Conservation (phyloP, 2,888 invertebrate genomes). For the Aporophyla lueneburgensis region DNA sequence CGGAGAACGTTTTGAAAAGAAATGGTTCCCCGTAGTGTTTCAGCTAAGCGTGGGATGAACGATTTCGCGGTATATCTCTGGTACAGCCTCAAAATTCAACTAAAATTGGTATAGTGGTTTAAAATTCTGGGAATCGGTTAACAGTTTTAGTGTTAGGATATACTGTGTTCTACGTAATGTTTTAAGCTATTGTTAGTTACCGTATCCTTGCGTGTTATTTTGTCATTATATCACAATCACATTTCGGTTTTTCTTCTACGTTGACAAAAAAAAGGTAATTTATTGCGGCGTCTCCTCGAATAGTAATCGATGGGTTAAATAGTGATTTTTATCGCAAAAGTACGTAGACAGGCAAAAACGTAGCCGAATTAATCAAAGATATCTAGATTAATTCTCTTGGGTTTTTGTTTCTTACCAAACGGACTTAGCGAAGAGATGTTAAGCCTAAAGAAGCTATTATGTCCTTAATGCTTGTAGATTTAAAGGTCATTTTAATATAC, state of each 20-base stretch:
- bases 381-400: slow-evolving; percentile 42
- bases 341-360: slow-evolving; percentile 47
- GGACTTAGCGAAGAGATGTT: not conserved
- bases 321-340: slow-evolving; percentile 43
- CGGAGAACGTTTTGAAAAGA: slow-evolving; percentile 63
- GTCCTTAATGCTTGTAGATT: not conserved
- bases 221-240: slow-evolving; percentile 42
- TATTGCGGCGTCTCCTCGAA: slow-evolving; percentile 43
- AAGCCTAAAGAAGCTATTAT: not conserved
- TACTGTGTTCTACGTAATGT: slow-evolving; percentile 6
- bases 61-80: slow-evolving; percentile 54
- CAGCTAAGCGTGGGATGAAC: slow-evolving; percentile 47
- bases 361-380: slow-evolving; percentile 48
- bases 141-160: not conserved
- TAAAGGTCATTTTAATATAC: not conserved
- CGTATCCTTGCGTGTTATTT: slow-evolving; percentile 36
- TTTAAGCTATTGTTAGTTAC: not conserved
- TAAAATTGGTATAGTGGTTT: slow-evolving; percentile 10
- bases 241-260: slow-evolving; percentile 38
- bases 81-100: slow-evolving; percentile 37
- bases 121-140: slow-evolving; percentile 21
- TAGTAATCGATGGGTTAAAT: slow-evolving; percentile 51
- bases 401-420: slow-evolving; percentile 17
- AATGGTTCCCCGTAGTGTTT: slow-evolving; percentile 57
- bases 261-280: slow-evolving; percentile 60